phyloP scores from a whole-genome alignment of 1,140 invertebrate genomes.

The Dinoponera quadriceps region DNA sequence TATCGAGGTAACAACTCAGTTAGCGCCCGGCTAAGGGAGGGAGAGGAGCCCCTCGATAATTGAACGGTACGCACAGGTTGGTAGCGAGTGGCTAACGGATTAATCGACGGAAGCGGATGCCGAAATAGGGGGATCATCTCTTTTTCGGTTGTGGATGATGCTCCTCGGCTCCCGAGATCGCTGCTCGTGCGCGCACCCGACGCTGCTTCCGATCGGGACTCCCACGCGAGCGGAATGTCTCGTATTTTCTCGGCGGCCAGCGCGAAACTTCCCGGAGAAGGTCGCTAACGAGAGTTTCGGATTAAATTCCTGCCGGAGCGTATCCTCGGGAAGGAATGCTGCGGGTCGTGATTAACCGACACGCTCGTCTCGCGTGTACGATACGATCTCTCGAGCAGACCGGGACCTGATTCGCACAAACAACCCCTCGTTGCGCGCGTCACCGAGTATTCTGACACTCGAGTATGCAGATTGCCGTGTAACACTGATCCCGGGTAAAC shows the following conservation, averaged over 20 bases:
- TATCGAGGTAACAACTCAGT: slow-evolving; percentile 74
- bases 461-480: slow-evolving; percentile 76
- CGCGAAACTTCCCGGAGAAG: background rate
- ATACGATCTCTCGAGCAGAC: slow-evolving; percentile 1
- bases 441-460: slow-evolving; percentile 38
- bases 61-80: slow-evolving; percentile 67
- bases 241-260: background rate
- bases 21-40: slow-evolving; percentile 64
- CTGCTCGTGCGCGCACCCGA: background rate
- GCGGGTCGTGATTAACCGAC: slow-evolving; percentile 67
- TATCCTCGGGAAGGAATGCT: slow-evolving; percentile 48
- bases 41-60: slow-evolving; percentile 68
- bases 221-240: background rate
- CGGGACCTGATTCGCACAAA: slow-evolving; percentile 15
- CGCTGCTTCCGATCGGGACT: no score
- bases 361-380: slow-evolving; percentile 26
- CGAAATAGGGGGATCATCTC: slow-evolving; percentile 46
- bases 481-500: slow-evolving; percentile 76
- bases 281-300: slow-evolving; percentile 44
- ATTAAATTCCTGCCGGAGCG: slow-evolving; percentile 29
- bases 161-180: slow-evolving; percentile 4
- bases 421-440: slow-evolving; percentile 28
- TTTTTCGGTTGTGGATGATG: slow-evolving; percentile 29
- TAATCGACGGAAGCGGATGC: slow-evolving; percentile 56
- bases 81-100: slow-evolving; percentile 46